Evolutionary conservation across 2,797 vertebrate genomes (phyloP).

Genomic region (Galagoides demidoff): DNA sequence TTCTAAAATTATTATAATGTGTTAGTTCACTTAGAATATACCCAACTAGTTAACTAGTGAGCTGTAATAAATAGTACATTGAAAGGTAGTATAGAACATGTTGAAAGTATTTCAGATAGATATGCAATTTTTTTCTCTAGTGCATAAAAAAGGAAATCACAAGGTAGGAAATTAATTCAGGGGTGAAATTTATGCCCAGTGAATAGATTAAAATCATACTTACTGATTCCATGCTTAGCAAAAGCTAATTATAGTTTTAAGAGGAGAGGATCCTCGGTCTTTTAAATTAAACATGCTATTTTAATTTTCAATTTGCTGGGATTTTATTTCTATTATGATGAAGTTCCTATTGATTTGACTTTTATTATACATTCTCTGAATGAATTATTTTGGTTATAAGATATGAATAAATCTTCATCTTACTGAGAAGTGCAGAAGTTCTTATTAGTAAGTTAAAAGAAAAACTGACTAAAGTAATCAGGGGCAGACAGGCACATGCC

Average conservation of each 20-base stretch:
- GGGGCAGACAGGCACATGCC: fast-evolving
- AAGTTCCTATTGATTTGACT: neutral
- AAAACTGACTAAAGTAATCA: neutral
- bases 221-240: neutral
- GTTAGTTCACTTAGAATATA: neutral
- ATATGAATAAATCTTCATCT: neutral
- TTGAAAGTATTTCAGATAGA: neutral
- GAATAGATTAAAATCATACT: neutral
- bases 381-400: constrained; percentile 30
- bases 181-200: neutral
- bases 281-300: constrained; percentile 20
- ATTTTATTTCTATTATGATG: constrained; percentile 25
- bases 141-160: neutral
- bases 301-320: neutral
- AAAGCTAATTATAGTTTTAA: constrained; percentile 55
- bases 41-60: neutral
- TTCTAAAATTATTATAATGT: neutral
- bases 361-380: neutral
- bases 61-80: neutral
- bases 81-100: neutral
- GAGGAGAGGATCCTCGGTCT: neutral
- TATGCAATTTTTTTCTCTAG: neutral
- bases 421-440: neutral
- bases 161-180: neutral
- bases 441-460: neutral